A percentile compares a stretch with the other conserved stretches of the same genome.
Conservation (phyloP, 2,888 invertebrate species). For the Seira sanloemensis region DNA sequence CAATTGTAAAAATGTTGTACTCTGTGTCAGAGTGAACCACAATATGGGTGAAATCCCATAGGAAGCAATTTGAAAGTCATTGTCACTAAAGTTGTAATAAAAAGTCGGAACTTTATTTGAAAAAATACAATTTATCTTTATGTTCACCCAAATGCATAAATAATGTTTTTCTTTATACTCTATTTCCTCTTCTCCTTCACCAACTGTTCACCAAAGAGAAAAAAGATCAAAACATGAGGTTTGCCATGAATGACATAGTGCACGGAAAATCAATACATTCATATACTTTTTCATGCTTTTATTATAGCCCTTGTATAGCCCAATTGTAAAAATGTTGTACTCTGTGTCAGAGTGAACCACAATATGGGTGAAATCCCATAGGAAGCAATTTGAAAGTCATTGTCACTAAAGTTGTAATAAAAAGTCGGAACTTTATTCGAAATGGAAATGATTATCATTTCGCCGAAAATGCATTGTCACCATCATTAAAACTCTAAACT, state of each 20-base stretch:
- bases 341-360: background rate
- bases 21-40: background rate
- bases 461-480: conserved; percentile 20
- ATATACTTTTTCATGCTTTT: conserved; percentile 10
- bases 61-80: background rate
- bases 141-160: conserved; percentile 37
- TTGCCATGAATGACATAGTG: background rate
- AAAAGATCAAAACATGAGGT: background rate
- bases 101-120: background rate
- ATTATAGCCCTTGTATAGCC: background rate
- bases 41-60: conserved; percentile 4
- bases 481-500: conserved; percentile 14
- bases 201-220: background rate
- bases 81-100: background rate
- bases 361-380: conserved; percentile 4
- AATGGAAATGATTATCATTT: conserved; percentile 11
- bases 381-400: background rate
- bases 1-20: background rate
- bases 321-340: background rate
- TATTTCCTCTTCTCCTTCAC: background rate
- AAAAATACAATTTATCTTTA: conserved; percentile 10
- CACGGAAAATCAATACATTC: conserved; percentile 27
- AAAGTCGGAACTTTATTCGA: background rate
- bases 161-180: conserved; percentile 16
- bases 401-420: background rate